Base-by-base conservation (phyloP, 2,888 invertebrate genomes). In the Oasisia sp. region DNA sequence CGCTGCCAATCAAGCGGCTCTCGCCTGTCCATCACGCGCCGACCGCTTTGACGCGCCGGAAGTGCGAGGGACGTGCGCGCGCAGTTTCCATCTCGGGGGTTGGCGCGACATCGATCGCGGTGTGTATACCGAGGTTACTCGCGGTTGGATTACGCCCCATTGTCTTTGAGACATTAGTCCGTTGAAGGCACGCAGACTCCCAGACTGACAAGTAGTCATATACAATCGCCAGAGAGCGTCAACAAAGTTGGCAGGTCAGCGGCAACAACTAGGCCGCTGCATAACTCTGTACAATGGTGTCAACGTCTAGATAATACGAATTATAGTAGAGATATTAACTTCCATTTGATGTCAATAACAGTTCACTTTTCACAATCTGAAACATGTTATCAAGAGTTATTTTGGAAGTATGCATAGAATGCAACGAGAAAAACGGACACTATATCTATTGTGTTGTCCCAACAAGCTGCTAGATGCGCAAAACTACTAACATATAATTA, bases 121-220 rank as follows among this genome's bases (percentile, higher is more conserved):
- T 74, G 74, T 74, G n/a, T 74, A 74, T 19, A 19, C 74, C n/a
- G 74, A 27, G 74, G 74, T 74, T 74, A 74, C 4, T 74, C 74
- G 27, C 5, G 74, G n/a, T 74, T 74, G 74, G 74, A 74, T 74
- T 74, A 74, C 74, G n/a, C 74, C 27, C 74, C 74, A 74, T 74
- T 74, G 74, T 74, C 74, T 74, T 74, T 27, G 74, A 74, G 74
- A 74, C 74, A 74, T 74, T n/a, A 19, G 74, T 74, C 74, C n/a
- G 74, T 74, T 74, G 74, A 74, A 74, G 7, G 74, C 19, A 3
- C 27, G 5, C 74, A 27, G 74, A 3, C 7, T 74, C 74, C 74
- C 74, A 74, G 27, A 74, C 74, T 74, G 74, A 74, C 74, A 74
- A 7, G 3, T 74, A 7, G 74, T 27, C 27, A 7, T 74, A 74